These are phyloP conservation scores for Neolamprologus fasciatus DNA, from an alignment of 2,113 vertebrate genomes.

Conservation along the genomic window DNA sequence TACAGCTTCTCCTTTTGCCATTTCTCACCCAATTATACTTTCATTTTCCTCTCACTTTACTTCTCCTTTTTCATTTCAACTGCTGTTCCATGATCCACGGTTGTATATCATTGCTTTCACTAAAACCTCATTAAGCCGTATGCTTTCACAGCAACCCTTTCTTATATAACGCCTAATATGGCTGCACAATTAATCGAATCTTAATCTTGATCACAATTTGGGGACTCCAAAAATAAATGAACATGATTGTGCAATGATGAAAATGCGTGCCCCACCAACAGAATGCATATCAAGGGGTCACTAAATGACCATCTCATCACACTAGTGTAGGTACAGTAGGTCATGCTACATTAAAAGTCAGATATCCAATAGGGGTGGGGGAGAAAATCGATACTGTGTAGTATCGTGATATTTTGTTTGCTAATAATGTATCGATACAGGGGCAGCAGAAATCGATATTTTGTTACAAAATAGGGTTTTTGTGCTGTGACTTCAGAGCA, in stretches of 20 bases:
- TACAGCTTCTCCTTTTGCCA: neutral
- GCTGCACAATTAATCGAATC: neutral
- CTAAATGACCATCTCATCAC: neutral
- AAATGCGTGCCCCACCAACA: neutral
- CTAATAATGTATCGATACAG: no score
- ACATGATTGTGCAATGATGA: no score
- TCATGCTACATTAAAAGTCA: neutral
- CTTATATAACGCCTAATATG: neutral
- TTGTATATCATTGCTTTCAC: neutral
- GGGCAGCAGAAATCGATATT: no score
- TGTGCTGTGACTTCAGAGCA: no score
- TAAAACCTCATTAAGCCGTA: neutral
- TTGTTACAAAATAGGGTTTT: no score
- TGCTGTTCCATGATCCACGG: neutral
- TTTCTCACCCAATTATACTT: neutral
- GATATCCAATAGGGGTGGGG: neutral
- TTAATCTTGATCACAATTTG: neutral
- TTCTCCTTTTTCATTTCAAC: neutral
- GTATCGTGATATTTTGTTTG: no score
- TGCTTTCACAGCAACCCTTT: neutral
- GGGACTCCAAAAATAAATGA: neutral
- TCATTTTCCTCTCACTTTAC: neutral
- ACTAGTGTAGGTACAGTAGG: neutral
- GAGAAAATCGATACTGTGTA: no score
- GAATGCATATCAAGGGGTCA: rapidly evolving